phyloP scores from a whole-genome alignment of 2,797 vertebrate species.

The Gallinago solitaria region DNA sequence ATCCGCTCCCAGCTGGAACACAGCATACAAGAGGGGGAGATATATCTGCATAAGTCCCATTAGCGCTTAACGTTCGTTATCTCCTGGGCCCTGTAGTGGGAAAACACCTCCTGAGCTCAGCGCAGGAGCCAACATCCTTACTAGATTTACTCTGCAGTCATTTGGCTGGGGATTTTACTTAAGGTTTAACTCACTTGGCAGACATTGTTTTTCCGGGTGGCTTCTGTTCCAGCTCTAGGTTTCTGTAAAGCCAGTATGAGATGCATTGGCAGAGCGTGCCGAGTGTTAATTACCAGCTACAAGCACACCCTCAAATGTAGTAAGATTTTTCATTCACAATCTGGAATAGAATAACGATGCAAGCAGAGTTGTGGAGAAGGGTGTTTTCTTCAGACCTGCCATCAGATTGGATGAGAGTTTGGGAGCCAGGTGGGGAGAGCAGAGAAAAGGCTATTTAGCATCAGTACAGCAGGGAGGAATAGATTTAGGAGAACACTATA shows the following conservation, averaged over 20 bases:
- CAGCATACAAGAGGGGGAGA: neutral
- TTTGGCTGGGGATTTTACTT: constrained; percentile 49
- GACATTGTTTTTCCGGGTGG: neutral
- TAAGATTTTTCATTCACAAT: constrained; percentile 44
- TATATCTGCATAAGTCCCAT: constrained; percentile 13
- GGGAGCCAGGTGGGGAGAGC: neutral
- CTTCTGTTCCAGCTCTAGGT: constrained; percentile 49
- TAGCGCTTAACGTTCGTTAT: neutral
- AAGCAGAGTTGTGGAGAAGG: neutral
- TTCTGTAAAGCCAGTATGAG: constrained; percentile 38
- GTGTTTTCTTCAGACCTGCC: neutral
- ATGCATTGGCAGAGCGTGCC: constrained; percentile 11
- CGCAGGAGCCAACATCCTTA: neutral
- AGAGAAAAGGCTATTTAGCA: neutral
- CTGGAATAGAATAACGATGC: neutral
- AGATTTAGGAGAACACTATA: neutral
- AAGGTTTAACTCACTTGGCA: constrained; percentile 48
- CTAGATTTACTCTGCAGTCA: constrained; percentile 29
- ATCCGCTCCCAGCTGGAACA: constrained; percentile 15
- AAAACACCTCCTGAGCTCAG: constrained; percentile 39
- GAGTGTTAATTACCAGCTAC: constrained; percentile 56
- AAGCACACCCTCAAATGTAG: neutral
- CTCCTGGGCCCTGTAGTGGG: neutral
- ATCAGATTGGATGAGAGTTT: neutral
- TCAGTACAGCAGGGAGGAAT: neutral